These are phyloP conservation scores for Plecturocebus donacophilus DNA, from an alignment of 2,113 vertebrate genomes.

Conservation along the genomic window DNA sequence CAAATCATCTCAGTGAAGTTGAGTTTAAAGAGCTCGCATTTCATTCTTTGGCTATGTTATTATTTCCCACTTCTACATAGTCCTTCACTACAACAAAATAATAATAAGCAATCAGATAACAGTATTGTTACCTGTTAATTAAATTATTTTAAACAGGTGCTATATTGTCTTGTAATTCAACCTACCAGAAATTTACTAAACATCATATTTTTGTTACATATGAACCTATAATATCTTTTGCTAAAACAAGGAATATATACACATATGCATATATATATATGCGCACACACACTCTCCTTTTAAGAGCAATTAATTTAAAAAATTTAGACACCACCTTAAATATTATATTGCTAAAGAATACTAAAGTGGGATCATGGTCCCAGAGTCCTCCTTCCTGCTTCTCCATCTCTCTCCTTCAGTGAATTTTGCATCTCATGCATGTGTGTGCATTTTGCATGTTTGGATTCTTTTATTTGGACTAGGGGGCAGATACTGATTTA, in stretches of 20 bases:
- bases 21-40: neutral
- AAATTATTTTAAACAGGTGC: neutral
- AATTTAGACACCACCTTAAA: neutral
- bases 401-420: neutral
- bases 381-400: neutral
- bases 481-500: too few species aligned
- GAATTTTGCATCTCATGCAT: neutral
- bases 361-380: neutral
- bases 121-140: neutral
- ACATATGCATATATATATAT: neutral
- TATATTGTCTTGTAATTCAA: neutral
- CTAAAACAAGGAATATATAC: neutral
- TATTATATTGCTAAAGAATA: neutral
- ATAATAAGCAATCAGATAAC: neutral
- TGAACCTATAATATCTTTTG: neutral
- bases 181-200: neutral
- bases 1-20: neutral
- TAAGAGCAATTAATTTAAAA: constrained; percentile 8
- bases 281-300: neutral
- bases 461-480: too few species aligned
- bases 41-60: neutral
- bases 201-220: neutral
- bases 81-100: neutral
- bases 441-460: neutral
- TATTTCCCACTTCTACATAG: neutral